Percentiles rank a stretch among this genome's conserved stretches.
These are phyloP conservation scores for Lytechinus pictus DNA, from an alignment of 35 echinoderm and acorn worm genomes.

Conservation along the genomic window DNA sequence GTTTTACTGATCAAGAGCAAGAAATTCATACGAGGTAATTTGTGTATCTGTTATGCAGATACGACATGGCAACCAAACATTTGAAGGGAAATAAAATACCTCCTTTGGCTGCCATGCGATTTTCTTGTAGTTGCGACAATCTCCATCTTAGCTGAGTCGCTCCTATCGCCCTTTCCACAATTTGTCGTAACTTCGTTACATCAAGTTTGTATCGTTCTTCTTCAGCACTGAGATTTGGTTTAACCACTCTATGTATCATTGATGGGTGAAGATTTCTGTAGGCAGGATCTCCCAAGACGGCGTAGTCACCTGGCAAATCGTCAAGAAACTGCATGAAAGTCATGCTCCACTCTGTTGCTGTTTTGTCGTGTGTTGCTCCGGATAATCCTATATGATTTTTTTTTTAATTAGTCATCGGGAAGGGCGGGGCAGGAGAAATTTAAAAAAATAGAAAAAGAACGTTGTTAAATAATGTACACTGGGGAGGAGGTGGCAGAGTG, in stretches of 20 bases:
- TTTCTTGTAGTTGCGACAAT: neutral
- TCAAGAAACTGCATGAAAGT: constrained; percentile 25
- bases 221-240: too few relatives aligned
- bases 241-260: neutral
- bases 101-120: neutral
- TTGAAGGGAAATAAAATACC: neutral
- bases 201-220: too few relatives aligned
- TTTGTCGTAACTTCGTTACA: too few relatives aligned
- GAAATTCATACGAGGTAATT: neutral
- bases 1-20: too few relatives aligned
- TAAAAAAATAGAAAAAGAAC: too few relatives aligned
- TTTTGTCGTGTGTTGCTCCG: constrained; percentile 25
- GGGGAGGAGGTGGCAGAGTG: too few relatives aligned
- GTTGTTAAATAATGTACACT: too few relatives aligned
- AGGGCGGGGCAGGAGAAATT: too few relatives aligned
- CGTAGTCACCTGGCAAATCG: neutral
- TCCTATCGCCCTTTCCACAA: too few relatives aligned
- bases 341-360: constrained; percentile 14
- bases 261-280: neutral
- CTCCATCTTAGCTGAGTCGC: neutral
- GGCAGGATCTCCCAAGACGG: neutral
- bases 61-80: neutral
- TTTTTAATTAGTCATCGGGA: too few relatives aligned
- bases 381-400: neutral
- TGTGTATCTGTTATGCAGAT: neutral